A percentile compares a stretch with the other conserved stretches of the same genome.
Conservation (phyloP, 2,113 vertebrate genomes). For the Syngnathus floridae region DNA sequence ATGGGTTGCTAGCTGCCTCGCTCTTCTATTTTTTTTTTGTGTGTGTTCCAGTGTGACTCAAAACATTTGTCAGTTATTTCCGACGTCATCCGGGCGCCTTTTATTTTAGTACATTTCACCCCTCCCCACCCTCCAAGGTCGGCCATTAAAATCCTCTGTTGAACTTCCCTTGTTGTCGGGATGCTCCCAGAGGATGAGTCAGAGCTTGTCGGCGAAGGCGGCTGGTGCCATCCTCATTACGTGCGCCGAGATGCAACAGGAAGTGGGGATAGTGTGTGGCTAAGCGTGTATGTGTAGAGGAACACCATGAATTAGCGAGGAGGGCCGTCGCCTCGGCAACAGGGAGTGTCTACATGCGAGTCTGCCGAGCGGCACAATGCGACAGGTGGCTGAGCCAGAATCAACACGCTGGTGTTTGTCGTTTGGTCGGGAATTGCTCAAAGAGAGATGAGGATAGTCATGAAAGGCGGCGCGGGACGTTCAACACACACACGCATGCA, state of each 20-base stretch:
- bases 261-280: conserved; percentile 24
- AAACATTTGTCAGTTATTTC: conserved; percentile 12
- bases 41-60: conserved; percentile 33
- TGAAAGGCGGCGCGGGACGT: conserved; percentile 3
- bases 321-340: conserved; percentile 43
- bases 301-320: neutral
- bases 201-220: conserved; percentile 52
- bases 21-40: too few species aligned
- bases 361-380: conserved; percentile 22
- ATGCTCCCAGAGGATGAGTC: conserved; percentile 63
- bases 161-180: conserved; percentile 34
- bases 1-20: too few species aligned
- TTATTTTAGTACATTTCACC: conserved; percentile 1
- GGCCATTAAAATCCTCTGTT: conserved; percentile 16
- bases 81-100: conserved; percentile 7
- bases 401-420: conserved; percentile 45
- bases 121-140: neutral
- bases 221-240: conserved; percentile 39
- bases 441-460: conserved; percentile 12
- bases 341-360: conserved; percentile 44
- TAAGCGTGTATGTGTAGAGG: neutral
- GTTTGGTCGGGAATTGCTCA: conserved; percentile 27
- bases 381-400: conserved; percentile 54
- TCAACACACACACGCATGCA: conserved; percentile 5
- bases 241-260: conserved; percentile 12